phyloP scores from a whole-genome alignment of 1,140 invertebrate species.

The Hylyphantes graminicola region DNA sequence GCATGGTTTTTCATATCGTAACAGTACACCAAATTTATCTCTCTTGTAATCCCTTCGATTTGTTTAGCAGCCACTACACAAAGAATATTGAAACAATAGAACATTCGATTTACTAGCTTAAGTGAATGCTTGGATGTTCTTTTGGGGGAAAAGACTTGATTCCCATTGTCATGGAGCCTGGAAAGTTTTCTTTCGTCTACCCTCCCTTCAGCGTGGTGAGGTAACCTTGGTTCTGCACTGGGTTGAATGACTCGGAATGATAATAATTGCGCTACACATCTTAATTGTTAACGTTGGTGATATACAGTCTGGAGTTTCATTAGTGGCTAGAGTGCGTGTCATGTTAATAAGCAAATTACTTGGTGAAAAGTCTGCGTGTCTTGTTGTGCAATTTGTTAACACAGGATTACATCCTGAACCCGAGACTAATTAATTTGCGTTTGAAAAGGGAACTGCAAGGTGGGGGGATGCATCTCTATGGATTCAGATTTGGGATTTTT shows the following conservation, averaged over 20 bases:
- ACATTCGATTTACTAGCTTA: constrained; percentile 47
- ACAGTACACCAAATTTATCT: constrained; percentile 28
- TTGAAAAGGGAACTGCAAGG: no score
- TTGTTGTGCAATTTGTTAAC: constrained; percentile 11
- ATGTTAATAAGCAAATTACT: constrained; percentile 1
- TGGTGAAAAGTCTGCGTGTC: not conserved
- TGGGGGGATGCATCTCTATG: no score
- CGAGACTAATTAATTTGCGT: constrained; percentile 16
- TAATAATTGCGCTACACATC: not conserved
- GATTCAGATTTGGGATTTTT: no score
- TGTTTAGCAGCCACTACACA: constrained; percentile 45
- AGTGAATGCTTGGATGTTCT: constrained; percentile 35
- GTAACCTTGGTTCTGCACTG: constrained; percentile 39
- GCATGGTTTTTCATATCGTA: constrained; percentile 13
- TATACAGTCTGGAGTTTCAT: not conserved
- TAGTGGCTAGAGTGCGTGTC: not conserved
- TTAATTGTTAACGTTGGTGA: constrained; percentile 26
- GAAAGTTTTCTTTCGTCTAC: constrained; percentile 9
- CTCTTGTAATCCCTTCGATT: constrained; percentile 44
- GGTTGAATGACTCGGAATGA: constrained; percentile 45
- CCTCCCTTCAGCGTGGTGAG: not conserved
- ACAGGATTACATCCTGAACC: not conserved
- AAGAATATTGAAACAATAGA: constrained; percentile 52
- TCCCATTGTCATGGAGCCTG: constrained; percentile 38
- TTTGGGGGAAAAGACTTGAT: constrained; percentile 10